Conservation (phyloP, 2,888 invertebrate genomes). For the Diaperis boleti region DNA sequence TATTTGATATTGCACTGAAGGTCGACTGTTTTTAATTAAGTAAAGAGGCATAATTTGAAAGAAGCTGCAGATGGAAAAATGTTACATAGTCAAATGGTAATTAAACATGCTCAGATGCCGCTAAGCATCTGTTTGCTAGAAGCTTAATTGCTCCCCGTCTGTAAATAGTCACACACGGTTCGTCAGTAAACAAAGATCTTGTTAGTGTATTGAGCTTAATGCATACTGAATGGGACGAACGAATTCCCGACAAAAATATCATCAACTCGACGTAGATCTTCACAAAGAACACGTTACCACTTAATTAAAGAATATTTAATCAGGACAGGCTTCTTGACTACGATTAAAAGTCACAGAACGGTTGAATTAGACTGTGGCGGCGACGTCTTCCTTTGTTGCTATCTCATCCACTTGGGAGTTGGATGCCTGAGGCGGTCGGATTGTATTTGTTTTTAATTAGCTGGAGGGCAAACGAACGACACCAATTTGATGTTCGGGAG, state of each 20-base stretch:
- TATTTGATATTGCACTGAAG: constrained; percentile 21
- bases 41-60: constrained; percentile 24
- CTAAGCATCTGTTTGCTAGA: constrained; percentile 36
- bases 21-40: constrained; percentile 27
- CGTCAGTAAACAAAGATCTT: constrained; percentile 29
- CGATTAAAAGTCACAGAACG: constrained; percentile 13
- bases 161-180: constrained; percentile 38
- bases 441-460: constrained; percentile 39
- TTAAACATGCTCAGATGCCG: constrained; percentile 27
- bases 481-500: constrained; percentile 23
- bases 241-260: constrained; percentile 13
- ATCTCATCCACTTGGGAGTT: constrained; percentile 16
- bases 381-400: constrained; percentile 27
- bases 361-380: constrained; percentile 1
- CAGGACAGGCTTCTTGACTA: constrained; percentile 1
- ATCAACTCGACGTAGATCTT: constrained; percentile 1
- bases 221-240: constrained; percentile 18
- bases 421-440: constrained; percentile 9
- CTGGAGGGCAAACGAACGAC: constrained; percentile 22
- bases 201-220: constrained; percentile 22
- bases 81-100: constrained; percentile 25
- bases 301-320: constrained; percentile 30
- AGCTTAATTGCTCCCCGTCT: constrained; percentile 35
- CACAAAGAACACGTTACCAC: constrained; percentile 8
- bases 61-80: constrained; percentile 25